Conservation (phyloP, 2,797 vertebrate genomes). For the Aphelocoma californica region DNA sequence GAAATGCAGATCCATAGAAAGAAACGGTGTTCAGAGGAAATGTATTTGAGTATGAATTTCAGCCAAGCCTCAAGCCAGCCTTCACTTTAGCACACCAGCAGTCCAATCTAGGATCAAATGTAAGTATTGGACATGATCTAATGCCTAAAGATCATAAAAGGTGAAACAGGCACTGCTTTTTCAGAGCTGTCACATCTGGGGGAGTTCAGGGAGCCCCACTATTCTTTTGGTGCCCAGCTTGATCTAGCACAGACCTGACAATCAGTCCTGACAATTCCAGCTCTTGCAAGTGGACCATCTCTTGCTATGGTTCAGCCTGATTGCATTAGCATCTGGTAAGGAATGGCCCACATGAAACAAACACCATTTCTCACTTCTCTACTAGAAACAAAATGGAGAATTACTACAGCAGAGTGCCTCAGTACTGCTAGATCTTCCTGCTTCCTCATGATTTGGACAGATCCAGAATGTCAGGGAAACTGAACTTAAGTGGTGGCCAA, state of each 20-base stretch:
- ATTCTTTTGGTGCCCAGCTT: background rate
- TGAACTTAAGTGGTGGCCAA: background rate
- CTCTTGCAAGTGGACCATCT: background rate
- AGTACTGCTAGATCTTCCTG: background rate
- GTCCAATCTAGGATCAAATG: background rate
- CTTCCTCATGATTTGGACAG: background rate
- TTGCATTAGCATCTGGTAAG: background rate
- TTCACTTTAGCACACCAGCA: background rate
- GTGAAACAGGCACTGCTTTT: background rate
- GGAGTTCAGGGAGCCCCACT: background rate
- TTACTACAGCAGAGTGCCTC: background rate
- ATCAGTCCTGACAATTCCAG: background rate
- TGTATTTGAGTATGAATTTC: background rate
- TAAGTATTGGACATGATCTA: background rate
- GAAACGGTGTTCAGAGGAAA: background rate
- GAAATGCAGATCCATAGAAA: background rate
- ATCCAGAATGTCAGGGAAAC: background rate
- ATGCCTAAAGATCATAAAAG: background rate
- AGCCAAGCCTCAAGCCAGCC: background rate
- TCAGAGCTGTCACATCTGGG: background rate
- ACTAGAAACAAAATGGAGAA: background rate
- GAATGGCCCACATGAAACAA: background rate
- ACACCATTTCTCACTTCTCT: background rate
- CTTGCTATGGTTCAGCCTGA: background rate
- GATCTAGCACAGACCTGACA: background rate